phyloP scores from a whole-genome alignment of 2,888 invertebrate species.

The Agapostemon virescens region DNA sequence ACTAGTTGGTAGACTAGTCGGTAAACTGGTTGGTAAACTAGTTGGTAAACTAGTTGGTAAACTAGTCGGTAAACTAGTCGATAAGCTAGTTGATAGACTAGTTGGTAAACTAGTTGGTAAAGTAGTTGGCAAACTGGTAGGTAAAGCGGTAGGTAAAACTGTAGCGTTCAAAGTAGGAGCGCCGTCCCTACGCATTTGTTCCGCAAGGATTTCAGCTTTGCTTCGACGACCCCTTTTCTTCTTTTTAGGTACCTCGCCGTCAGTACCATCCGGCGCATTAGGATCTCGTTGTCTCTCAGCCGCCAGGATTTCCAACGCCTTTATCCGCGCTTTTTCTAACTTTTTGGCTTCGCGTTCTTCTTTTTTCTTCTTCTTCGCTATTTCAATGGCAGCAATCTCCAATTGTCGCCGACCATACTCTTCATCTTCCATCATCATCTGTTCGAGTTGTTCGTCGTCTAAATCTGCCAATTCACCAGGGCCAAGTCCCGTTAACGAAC shows the following conservation, averaged over 20 bases:
- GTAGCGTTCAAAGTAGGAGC: conserved; percentile 66
- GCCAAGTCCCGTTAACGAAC: conserved; percentile 74
- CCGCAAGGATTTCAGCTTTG: conserved; percentile 78
- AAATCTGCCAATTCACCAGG: conserved; percentile 76
- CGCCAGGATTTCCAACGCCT: conserved; percentile 77
- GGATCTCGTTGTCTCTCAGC: conserved; percentile 75
- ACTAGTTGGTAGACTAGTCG: conserved; percentile 9
- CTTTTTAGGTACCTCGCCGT: conserved; percentile 77
- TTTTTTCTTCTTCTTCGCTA: conserved; percentile 77
- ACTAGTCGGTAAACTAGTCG: conserved; percentile 7
- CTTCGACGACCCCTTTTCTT: conserved; percentile 79
- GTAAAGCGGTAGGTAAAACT: conserved; percentile 36
- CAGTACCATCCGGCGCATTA: conserved; percentile 74
- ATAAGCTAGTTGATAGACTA: conserved; percentile 12
- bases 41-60: conserved; percentile 26
- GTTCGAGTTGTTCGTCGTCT: conserved; percentile 78
- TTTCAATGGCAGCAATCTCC: conserved; percentile 80
- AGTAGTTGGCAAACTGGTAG: conserved; percentile 19
- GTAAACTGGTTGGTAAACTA: conserved; percentile 20
- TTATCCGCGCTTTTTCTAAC: conserved; percentile 76
- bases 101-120: conserved; percentile 9
- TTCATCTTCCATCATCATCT: conserved; percentile 84
- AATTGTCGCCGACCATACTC: conserved; percentile 83
- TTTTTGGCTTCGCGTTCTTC: conserved; percentile 78
- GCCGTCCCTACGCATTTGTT: conserved; percentile 79